Evolutionary conservation across 1,140 invertebrate species (phyloP).

Genomic region (Calephelis nemesis): DNA sequence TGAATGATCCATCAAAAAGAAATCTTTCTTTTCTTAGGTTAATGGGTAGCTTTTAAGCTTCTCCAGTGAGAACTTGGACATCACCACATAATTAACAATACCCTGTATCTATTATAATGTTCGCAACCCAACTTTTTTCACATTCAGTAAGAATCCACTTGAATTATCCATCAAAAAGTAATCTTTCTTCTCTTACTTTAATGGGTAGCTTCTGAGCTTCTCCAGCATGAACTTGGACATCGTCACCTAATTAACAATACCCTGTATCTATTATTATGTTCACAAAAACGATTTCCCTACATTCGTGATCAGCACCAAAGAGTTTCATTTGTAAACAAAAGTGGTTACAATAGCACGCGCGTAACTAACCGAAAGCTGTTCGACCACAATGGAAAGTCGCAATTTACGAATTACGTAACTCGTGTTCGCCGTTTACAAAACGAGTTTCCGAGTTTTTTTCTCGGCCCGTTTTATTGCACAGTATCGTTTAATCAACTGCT

Average conservation of each 20-base stretch:
- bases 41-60: too few species aligned
- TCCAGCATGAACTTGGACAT: too few species aligned
- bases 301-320: constrained; percentile 35
- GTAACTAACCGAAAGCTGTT: constrained; percentile 61
- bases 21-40: too few species aligned
- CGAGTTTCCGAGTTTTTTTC: constrained; percentile 30
- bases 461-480: constrained; percentile 5
- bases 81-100: not conserved
- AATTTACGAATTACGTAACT: constrained; percentile 55
- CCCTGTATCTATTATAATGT: too few species aligned
- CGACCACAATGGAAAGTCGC: constrained; percentile 63
- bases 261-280: not conserved
- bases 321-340: constrained; percentile 51
- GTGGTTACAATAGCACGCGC: constrained; percentile 47
- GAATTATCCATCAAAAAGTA: too few species aligned
- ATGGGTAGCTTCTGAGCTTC: too few species aligned
- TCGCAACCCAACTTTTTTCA: too few species aligned
- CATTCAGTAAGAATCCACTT: too few species aligned
- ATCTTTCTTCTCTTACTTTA: too few species aligned
- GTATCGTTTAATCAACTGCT: not conserved
- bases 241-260: not conserved
- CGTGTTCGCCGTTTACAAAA: constrained; percentile 46
- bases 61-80: too few species aligned
- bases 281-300: constrained; percentile 6
- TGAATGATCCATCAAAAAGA: too few species aligned